Conservation (phyloP, 2,888 invertebrate genomes). For the Tenthredo amoena region DNA sequence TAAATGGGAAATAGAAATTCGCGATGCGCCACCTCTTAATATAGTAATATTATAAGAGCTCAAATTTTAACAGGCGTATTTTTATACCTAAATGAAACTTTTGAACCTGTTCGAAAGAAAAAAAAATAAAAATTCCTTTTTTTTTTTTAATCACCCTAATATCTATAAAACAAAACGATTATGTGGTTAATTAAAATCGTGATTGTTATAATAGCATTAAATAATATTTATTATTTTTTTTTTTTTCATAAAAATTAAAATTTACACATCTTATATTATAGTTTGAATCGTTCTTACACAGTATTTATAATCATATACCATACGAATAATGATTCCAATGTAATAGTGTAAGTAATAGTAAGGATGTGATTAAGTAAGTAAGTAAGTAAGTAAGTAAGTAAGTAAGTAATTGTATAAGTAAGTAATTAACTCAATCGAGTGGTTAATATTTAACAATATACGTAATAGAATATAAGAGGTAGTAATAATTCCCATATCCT, state of each 20-base stretch:
- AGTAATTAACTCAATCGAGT: not conserved
- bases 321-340: conserved; percentile 58
- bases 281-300: conserved; percentile 49
- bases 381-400: not conserved
- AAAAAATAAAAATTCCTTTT: too few relatives aligned
- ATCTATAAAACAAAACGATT: not conserved
- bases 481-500: conserved; percentile 6
- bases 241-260: conserved; percentile 68
- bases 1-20: too few relatives aligned
- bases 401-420: not conserved
- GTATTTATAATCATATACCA: conserved; percentile 57
- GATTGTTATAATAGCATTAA: conserved; percentile 78
- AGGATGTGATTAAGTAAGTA: not conserved
- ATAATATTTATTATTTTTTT: conserved; percentile 67
- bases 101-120: too few relatives aligned
- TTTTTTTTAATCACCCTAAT: too few relatives aligned
- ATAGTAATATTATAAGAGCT: too few relatives aligned
- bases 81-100: too few relatives aligned
- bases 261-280: conserved; percentile 65
- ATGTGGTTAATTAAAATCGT: conserved; percentile 72
- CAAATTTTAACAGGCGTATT: too few relatives aligned
- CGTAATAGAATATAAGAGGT: not conserved
- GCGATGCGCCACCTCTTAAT: too few relatives aligned
- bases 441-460: conserved; percentile 2
- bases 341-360: not conserved